phyloP scores from a whole-genome alignment of 1,140 invertebrate species.

The Diabrotica undecimpunctata region DNA sequence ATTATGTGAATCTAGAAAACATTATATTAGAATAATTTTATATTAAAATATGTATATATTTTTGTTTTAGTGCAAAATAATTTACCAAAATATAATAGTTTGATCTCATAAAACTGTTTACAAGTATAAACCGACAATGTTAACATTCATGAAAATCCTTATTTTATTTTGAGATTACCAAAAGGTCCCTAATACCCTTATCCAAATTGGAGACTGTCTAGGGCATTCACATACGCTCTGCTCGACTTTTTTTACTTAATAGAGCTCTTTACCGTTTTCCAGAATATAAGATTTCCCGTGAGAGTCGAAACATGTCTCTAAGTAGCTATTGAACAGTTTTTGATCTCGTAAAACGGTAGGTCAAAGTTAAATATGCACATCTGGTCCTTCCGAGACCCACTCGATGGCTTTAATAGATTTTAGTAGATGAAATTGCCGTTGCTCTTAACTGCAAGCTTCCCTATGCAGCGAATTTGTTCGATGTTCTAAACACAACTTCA shows the following conservation, averaged over 20 bases:
- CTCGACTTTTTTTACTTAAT: neutral
- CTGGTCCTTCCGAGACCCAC: neutral
- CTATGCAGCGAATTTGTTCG: no score
- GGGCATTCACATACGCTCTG: neutral
- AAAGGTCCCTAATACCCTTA: neutral
- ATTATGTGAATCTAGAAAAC: no score
- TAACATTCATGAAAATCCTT: no score
- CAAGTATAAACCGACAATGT: no score
- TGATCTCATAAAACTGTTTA: no score
- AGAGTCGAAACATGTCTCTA: constrained; percentile 7
- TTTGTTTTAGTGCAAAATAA: no score
- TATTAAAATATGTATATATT: no score
- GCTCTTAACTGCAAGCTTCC: constrained; percentile 1
- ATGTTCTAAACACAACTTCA: no score
- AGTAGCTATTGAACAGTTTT: constrained; percentile 16
- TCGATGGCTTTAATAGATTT: constrained; percentile 10
- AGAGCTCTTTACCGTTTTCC: neutral
- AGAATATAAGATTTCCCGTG: constrained; percentile 2
- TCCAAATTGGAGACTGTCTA: neutral
- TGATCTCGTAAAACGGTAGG: constrained; percentile 7
- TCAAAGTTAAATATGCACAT: constrained; percentile 11
- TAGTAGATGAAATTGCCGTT: constrained; percentile 1
- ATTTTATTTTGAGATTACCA: no score
- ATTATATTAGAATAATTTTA: no score
- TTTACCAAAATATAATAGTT: no score